A percentile compares a stretch with the other conserved stretches of the same genome.
Conservation (phyloP, 1,140 invertebrate genomes). For the Luehdorfia chinensis region DNA sequence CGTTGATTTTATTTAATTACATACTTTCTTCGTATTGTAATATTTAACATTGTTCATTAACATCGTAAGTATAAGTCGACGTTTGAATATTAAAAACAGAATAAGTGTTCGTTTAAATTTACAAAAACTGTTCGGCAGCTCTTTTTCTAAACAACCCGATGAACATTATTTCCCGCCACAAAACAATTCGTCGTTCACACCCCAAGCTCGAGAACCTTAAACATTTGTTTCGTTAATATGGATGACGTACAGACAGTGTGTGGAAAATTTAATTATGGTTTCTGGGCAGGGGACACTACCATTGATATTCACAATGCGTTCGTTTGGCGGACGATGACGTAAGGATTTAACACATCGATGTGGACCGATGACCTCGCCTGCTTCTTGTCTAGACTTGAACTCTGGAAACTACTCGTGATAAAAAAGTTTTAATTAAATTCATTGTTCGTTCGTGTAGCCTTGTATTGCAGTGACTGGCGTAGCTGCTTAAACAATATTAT, state of each 20-base stretch:
- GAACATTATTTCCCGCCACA: too few species aligned
- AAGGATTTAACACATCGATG: constrained; percentile 43
- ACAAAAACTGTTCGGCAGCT: too few species aligned
- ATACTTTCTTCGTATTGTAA: too few species aligned
- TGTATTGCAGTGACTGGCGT: too few species aligned
- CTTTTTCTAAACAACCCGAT: too few species aligned
- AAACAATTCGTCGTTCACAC: background rate
- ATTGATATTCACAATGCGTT: constrained; percentile 66
- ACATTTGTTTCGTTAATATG: constrained; percentile 52
- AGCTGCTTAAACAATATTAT: too few species aligned
- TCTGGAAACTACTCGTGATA: constrained; percentile 15
- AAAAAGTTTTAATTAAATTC: constrained; percentile 2
- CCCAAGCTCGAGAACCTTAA: constrained; percentile 32
- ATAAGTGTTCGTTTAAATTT: too few species aligned
- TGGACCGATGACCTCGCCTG: constrained; percentile 57
- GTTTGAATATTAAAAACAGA: too few species aligned
- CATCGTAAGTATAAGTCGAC: too few species aligned
- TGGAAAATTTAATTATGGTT: constrained; percentile 71
- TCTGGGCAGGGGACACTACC: constrained; percentile 44
- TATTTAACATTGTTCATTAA: too few species aligned
- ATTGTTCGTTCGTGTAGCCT: background rate
- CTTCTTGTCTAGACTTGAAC: constrained; percentile 30
- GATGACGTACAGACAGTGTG: constrained; percentile 43
- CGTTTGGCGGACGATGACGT: constrained; percentile 60
- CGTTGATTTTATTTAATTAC: too few species aligned